Percentiles rank a stretch among this genome's conserved stretches.
Conservation (phyloP, 1,140 invertebrate species). For the Acromyrmex charruanus region DNA sequence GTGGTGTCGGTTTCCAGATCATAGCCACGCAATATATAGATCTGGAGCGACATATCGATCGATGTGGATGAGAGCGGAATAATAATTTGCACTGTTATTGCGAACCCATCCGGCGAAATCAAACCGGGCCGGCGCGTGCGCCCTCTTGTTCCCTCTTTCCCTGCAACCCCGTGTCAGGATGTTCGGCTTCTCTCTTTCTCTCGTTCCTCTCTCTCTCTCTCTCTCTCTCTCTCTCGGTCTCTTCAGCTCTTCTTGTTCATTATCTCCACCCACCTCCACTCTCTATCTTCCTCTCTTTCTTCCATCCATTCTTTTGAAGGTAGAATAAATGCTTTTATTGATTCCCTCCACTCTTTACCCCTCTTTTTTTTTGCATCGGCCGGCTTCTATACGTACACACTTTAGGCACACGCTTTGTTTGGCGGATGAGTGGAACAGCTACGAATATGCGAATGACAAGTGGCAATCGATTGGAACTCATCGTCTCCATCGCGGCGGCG, state of each 20-base stretch:
- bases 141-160: slow-evolving; percentile 17
- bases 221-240: neutral
- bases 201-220: neutral
- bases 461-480: slow-evolving; percentile 60
- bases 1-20: slow-evolving; percentile 50
- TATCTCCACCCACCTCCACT: slow-evolving; percentile 27
- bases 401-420: slow-evolving; percentile 51
- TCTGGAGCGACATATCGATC: slow-evolving; percentile 58
- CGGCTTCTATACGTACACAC: slow-evolving; percentile 14
- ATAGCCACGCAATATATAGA: slow-evolving; percentile 61
- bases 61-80: slow-evolving; percentile 50
- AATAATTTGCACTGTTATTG: slow-evolving; percentile 65
- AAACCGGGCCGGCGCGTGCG: slow-evolving; percentile 32
- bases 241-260: slow-evolving; percentile 47
- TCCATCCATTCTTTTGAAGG: slow-evolving; percentile 50
- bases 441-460: slow-evolving; percentile 60
- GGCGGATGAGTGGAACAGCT: slow-evolving; percentile 34
- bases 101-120: slow-evolving; percentile 56
- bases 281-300: slow-evolving; percentile 26
- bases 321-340: slow-evolving; percentile 54
- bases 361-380: neutral
- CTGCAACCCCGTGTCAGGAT: neutral
- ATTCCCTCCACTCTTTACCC: slow-evolving; percentile 18
- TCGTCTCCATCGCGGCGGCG: slow-evolving; percentile 13
- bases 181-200: neutral